Evolutionary conservation across 2,113 vertebrate species (phyloP), one percentile per base, ranked within the genome.

Genomic region (Tichodroma muraria): DNA sequence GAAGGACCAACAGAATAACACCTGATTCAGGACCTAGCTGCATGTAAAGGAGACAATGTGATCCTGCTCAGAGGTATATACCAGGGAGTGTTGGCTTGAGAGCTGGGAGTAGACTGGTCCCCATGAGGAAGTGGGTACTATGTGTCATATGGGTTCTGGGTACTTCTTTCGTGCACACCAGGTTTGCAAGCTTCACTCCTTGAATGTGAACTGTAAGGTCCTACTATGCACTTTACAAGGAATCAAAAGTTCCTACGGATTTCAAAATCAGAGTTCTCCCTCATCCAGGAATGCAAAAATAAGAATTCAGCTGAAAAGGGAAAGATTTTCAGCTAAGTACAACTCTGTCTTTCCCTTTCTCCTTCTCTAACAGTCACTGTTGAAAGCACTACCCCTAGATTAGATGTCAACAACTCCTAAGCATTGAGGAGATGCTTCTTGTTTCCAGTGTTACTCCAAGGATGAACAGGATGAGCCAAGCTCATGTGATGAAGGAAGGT

Each of bases 381-480:
- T 61, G 37, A 56, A 88, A 92, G 76, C 40, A 37, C 33, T n/a
- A 15, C 5, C 24, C 31, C 37, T 47, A 53, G 22, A 78, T 23
- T 37, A 56, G 53, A 65, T 0, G 3, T 13, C 63, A 49, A 18
- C 37, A 44, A 11, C 30, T 66, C 68, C 10, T 9, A 33, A 28
- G 14, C 7, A 47, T 1, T 0, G 2, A 73, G 21, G 14, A 64
- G 38, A 42, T 0, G 0, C 7, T 37, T n/a, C 40, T 63, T 6
- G 0, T 54, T 79, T 27, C 45, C 45, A 49, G 30, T 19, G 13
- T 20, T 30, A 33, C 8, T 42, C 9, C 16, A 59, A 81, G 22
- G 9, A 59, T 24, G 28, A 70, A 69, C 6, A 79, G 2, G 7
- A 47, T 70, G 16, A 76, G 22, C 31, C 37, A 76, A 57, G 33